A percentile compares a stretch with the other conserved stretches of the same genome.
Conservation (phyloP, 2,797 vertebrate species). For the Cercopithecus petaurista region DNA sequence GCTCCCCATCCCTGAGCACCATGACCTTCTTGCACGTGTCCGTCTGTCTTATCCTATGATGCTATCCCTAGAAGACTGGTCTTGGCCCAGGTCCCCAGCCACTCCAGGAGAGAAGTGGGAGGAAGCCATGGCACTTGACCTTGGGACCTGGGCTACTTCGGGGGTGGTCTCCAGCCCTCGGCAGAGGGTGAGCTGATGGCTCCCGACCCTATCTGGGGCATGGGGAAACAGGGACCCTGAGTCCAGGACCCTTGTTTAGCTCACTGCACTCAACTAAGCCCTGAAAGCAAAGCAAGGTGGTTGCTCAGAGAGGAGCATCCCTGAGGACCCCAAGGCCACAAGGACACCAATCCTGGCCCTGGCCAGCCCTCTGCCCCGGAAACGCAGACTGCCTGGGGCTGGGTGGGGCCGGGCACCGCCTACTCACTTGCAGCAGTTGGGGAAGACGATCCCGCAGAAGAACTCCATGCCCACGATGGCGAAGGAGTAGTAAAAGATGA, state of each 20-base stretch:
- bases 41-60: neutral
- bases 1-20: neutral
- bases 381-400: accelerated
- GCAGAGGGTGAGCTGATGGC: neutral
- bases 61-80: neutral
- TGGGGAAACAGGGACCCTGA: neutral
- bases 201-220: neutral
- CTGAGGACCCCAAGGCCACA: accelerated
- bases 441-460: slow-evolving; percentile 93
- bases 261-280: neutral
- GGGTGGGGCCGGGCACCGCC: accelerated
- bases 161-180: neutral
- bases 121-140: neutral
- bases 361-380: neutral
- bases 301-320: accelerated
- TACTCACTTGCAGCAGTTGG: slow-evolving; percentile 99
- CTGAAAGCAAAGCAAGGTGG: neutral
- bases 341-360: accelerated
- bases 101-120: neutral
- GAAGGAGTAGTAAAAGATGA: slow-evolving; percentile 99
- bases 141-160: neutral
- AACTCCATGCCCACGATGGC: slow-evolving; percentile 99
- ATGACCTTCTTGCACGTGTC: accelerated
- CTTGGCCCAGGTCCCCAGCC: neutral
- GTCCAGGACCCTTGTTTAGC: neutral